A percentile compares a stretch with the other conserved stretches of the same genome.
phyloP scores from a whole-genome alignment of 2,113 vertebrate species.

The Brachypteracias leptosomus region DNA sequence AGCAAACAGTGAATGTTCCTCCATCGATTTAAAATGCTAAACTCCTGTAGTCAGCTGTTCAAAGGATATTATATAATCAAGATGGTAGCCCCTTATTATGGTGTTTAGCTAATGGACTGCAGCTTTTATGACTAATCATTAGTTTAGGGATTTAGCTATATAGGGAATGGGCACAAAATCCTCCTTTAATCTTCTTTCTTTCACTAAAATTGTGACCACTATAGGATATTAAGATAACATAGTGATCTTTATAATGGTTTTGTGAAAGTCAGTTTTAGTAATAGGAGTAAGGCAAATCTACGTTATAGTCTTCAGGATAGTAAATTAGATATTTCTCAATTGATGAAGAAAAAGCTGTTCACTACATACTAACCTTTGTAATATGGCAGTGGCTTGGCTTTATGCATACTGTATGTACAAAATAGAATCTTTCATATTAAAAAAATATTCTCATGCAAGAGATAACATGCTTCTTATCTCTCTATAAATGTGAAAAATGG shows the following conservation, averaged over 20 bases:
- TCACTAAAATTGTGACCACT: slow-evolving; percentile 32
- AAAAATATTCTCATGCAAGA: neutral
- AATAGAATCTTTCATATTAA: neutral
- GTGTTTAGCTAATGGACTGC: slow-evolving; percentile 44
- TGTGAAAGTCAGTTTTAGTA: neutral
- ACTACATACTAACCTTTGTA: neutral
- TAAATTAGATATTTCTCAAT: slow-evolving; percentile 4
- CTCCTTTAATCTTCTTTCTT: slow-evolving; percentile 47
- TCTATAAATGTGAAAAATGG: neutral
- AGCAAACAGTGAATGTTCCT: neutral
- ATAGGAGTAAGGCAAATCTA: neutral
- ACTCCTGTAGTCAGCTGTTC: neutral
- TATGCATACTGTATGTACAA: neutral
- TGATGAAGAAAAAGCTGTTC: neutral
- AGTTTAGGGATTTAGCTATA: slow-evolving; percentile 25
- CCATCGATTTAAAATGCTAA: neutral
- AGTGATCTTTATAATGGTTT: slow-evolving; percentile 40
- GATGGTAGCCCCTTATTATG: neutral
- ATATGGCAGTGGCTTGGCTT: neutral
- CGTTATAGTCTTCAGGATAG: neutral
- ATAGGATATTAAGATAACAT: slow-evolving; percentile 1
- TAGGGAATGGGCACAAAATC: slow-evolving; percentile 37
- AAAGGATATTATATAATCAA: neutral
- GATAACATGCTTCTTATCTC: neutral
- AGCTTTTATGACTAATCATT: slow-evolving; percentile 33